Evolutionary conservation across 1,140 invertebrate genomes (phyloP), one percentile per base, ranked within the genome.

Genomic region (Microplitis mediator): DNA sequence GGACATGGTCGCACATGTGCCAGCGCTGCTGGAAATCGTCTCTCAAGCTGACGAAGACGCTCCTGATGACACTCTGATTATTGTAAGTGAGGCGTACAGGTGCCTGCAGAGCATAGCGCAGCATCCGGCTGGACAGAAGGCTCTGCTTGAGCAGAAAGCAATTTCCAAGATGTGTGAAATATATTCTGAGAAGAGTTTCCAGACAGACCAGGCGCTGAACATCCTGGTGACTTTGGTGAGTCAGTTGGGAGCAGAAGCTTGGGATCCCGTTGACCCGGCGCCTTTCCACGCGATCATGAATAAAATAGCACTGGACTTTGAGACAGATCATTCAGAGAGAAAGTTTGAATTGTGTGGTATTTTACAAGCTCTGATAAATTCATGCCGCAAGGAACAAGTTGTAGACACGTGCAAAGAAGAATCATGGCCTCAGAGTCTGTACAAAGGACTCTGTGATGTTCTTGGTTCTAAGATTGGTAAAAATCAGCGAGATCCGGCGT

Each of bases 31-130:
- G 45, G 92, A 95, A 72, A 95, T 96, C 78, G 93, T 95, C 1
- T 91, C 93, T 74, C 89, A 92, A 75, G 92, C 91, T 8, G 94
- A 95, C 75, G 93, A 94, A 79, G 92, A 92, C 77, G 93, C 93
- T 74, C 92, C 93, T 75, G 93, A 95, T 86, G 94, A 96, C 78
- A 93, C 93, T 80, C 88, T 97, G 4, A 95, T 95, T 71, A 91
- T 95, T n/a, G 92, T 96, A 3, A 95, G 93, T 80, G 95, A 97
- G 84, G 92, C 95, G 2, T 96, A 96, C 80, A 91, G 92, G 68
- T 96, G 95, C 77, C 84, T 97, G 8, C 92, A 94, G 81, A 91
- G 90, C 74, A 94, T 96, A 65, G 93, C 93, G 9, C 88, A 89
- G 71, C 90, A 91, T 81, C 89, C 91, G 71, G 90, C 91, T 0